These are phyloP conservation scores for Porphyrio hochstetteri DNA, from an alignment of 2,113 vertebrate species.

Conservation along the genomic window DNA sequence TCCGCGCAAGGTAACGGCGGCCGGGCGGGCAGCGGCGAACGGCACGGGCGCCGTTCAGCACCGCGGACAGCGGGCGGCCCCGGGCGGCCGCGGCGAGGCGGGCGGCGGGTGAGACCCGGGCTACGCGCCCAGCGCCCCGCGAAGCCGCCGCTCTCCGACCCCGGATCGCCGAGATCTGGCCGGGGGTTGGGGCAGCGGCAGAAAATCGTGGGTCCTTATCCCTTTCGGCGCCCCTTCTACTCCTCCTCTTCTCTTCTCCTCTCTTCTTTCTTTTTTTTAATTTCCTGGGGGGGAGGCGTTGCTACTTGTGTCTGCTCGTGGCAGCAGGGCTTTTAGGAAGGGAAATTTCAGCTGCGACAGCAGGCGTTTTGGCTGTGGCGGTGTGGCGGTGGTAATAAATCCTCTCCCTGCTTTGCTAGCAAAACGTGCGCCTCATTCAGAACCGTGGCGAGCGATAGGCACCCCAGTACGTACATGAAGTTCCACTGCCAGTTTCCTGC, in stretches of 20 bases:
- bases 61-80: background rate
- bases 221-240: background rate
- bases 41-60: background rate
- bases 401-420: slow-evolving; percentile 43
- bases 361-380: slow-evolving; percentile 26
- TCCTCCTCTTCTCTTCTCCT: too few species aligned
- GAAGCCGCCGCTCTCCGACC: background rate
- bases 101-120: background rate
- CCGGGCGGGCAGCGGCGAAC: background rate
- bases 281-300: background rate
- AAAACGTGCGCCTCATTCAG: slow-evolving; percentile 34
- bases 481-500: background rate
- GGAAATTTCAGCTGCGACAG: slow-evolving; percentile 59
- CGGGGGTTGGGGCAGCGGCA: background rate
- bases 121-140: background rate
- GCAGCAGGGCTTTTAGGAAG: slow-evolving; percentile 21
- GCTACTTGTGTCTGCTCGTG: background rate
- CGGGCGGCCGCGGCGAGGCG: background rate
- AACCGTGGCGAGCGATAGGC: background rate
- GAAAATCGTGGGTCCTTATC: background rate
- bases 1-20: background rate
- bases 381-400: slow-evolving; percentile 20
- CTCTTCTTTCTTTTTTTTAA: background rate
- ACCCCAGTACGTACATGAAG: background rate
- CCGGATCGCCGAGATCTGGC: background rate